These are phyloP conservation scores for Neodiprion fabricii DNA, from an alignment of 1,140 invertebrate species.

Conservation along the genomic window DNA sequence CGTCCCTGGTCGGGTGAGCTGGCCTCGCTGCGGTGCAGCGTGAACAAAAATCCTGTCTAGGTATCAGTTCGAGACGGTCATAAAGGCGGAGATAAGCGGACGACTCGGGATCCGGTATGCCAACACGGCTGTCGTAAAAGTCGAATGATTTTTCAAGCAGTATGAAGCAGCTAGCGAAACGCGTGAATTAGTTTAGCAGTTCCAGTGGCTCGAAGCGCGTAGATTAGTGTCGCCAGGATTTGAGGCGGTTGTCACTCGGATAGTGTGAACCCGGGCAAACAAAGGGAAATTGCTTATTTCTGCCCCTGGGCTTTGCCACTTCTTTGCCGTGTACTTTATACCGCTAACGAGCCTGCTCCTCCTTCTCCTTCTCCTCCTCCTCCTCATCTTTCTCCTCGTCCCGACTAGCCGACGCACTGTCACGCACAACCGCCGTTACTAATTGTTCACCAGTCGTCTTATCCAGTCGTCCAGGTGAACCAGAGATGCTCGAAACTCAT, in stretches of 20 bases:
- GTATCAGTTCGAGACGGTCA: no score
- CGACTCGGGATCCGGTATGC: no score
- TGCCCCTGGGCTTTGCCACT: neutral
- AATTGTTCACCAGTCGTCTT: neutral
- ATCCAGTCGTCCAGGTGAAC: neutral
- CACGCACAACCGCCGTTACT: slow-evolving; percentile 1
- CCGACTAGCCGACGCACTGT: neutral
- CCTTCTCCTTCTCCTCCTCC: neutral
- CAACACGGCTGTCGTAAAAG: no score
- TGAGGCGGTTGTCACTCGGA: neutral
- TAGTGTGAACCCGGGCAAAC: neutral
- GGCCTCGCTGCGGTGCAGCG: no score
- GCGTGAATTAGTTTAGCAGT: slow-evolving; percentile 2
- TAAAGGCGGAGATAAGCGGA: no score
- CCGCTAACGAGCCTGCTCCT: slow-evolving; percentile 3
- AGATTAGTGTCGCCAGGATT: slow-evolving; percentile 7
- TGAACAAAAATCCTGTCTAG: no score
- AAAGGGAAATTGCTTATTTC: slow-evolving; percentile 5
- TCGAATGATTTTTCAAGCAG: neutral
- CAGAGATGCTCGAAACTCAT: neutral
- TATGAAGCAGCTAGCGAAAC: neutral
- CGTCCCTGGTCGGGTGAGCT: no score
- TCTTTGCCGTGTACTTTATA: neutral
- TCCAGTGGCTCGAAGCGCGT: neutral
- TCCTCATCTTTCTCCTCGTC: neutral